A percentile compares a stretch with the other conserved stretches of the same genome.
phyloP scores from a whole-genome alignment of 2,113 vertebrate species.

The Tragelaphus scriptus region DNA sequence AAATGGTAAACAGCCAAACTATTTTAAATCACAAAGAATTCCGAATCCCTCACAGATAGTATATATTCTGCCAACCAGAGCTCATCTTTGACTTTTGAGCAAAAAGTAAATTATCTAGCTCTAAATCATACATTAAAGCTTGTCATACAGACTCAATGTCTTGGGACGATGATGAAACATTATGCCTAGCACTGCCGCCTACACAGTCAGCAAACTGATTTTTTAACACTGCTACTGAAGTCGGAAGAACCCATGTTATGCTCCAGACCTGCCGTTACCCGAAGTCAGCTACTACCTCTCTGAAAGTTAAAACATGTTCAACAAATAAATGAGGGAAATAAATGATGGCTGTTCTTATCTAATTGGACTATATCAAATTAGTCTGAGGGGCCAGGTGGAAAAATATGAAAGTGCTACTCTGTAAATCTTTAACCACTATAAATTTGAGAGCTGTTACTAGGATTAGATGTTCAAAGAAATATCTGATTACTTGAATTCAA shows the following conservation, averaged over 20 bases:
- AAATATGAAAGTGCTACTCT: neutral
- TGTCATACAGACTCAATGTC: neutral
- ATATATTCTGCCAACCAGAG: neutral
- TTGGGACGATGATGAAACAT: neutral
- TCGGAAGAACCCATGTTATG: neutral
- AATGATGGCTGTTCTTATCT: neutral
- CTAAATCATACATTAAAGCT: neutral
- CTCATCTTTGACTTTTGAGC: neutral
- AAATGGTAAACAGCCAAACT: neutral
- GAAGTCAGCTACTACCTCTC: neutral
- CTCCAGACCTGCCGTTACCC: neutral
- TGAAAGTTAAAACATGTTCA: neutral
- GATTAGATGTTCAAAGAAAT: neutral
- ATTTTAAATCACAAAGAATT: slow-evolving; percentile 28
- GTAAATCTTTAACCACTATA: neutral
- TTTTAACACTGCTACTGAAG: neutral
- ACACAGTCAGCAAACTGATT: neutral
- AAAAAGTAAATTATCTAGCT: neutral
- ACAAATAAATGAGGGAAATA: neutral
- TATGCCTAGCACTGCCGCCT: neutral
- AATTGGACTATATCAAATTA: neutral
- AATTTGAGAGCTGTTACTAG: neutral
- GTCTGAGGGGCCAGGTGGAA: neutral
- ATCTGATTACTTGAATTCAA: slow-evolving; percentile 10
- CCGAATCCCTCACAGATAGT: neutral